Evolutionary conservation across 2,888 invertebrate species (phyloP).

Genomic region (Chrysolina haemoptera): DNA sequence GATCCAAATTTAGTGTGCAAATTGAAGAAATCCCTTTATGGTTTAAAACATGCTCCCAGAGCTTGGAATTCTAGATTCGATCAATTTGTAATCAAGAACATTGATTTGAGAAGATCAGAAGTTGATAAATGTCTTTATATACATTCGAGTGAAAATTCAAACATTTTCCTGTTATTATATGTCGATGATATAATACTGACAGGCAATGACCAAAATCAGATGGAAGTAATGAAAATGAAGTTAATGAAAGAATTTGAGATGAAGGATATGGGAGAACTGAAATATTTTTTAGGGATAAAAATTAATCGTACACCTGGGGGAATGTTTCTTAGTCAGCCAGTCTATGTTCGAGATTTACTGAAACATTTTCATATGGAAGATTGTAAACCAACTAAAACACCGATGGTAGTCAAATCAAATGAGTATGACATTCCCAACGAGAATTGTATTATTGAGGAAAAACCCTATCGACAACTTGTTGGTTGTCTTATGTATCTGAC

Average conservation of each 20-base stretch:
- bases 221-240: constrained; percentile 4
- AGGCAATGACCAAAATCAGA: constrained; percentile 11
- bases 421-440: background rate
- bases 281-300: constrained; percentile 54
- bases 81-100: constrained; percentile 34
- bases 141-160: constrained; percentile 17
- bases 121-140: constrained; percentile 45
- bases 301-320: constrained; percentile 45
- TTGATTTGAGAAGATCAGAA: constrained; percentile 39
- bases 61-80: constrained; percentile 26
- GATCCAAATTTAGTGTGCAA: constrained; percentile 34
- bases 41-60: background rate
- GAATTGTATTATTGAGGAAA: background rate
- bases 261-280: constrained; percentile 53
- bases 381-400: constrained; percentile 47
- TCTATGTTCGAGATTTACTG: constrained; percentile 52
- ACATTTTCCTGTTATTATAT: constrained; percentile 42
- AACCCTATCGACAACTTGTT: constrained; percentile 1
- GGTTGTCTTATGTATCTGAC: background rate
- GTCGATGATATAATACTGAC: constrained; percentile 46
- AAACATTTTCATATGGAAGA: constrained; percentile 53
- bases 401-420: constrained; percentile 32
- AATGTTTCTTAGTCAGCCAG: constrained; percentile 51
- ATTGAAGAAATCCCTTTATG: constrained; percentile 29
- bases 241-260: constrained; percentile 48